Evolutionary conservation across 2,888 invertebrate species (phyloP), one percentile per base, ranked within the genome.

Genomic region (Hydroisotoma schaefferi): DNA sequence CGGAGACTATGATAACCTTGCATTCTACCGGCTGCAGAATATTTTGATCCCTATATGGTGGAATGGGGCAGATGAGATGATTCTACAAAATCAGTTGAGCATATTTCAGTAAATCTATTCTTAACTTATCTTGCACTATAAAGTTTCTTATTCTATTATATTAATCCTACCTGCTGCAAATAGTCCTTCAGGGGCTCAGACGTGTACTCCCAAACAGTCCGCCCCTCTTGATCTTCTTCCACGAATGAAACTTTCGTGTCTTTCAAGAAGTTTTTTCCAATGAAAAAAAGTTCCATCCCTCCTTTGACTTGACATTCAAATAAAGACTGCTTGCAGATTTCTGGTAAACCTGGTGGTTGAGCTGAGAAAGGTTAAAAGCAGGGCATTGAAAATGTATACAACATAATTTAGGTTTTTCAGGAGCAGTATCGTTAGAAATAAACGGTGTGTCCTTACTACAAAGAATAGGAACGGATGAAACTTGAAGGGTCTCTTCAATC

Each of bases 221-320:
- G 72, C 23, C 69, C 68, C 12, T 73, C 73, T 29, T 67, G 63
- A 70, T 81, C 76, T 75, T 81, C 78, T 43, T 70, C 71, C 73
- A 86, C 84, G 79, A 93, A 91, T 67, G 88, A 83, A 15, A 93
- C 87, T 69, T 86, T 83, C 5, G 91, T 90, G 78, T 93, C 93
- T 79, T 93, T 93, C 47, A 91, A 82, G 77, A 93, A 93, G 78
- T 93, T 93, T 79, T 93, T 93, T 33, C 93, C 93, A 63, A 93
- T 83, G 44, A 93, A 86, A 77, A 91, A 92, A 53, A 93, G 80
- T 77, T 93, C 92, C 61, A 87, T 77, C 1, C 91, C 91, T 6
- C 92, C 93, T 53, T 82, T 82, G 2, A 86, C 87, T 6, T 88
- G 86, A 75, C 88, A 87, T 25, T 89, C 86, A 26, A 85, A 85